Conservation (phyloP, 2,888 invertebrate species). For the Cancer borealis region DNA sequence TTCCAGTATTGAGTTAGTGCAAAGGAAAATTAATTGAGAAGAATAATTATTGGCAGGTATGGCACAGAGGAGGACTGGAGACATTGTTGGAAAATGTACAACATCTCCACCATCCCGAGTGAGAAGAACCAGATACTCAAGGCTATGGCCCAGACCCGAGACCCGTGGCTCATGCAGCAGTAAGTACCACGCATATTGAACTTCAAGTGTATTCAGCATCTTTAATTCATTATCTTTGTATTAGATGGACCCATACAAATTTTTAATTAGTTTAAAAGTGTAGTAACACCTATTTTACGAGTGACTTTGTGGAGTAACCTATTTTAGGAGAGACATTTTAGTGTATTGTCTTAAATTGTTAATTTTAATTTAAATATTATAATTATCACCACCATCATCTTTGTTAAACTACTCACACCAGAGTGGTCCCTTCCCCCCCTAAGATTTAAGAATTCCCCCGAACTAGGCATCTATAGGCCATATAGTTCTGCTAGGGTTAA, state of each 20-base stretch:
- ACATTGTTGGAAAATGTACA: constrained; percentile 87
- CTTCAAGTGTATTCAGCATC: not conserved
- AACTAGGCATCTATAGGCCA: no score
- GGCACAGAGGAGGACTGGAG: constrained; percentile 88
- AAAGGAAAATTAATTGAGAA: not conserved
- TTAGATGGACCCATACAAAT: not conserved
- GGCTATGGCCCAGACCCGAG: constrained; percentile 86
- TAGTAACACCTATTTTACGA: no score
- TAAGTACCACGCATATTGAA: constrained; percentile 79
- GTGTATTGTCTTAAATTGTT: no score
- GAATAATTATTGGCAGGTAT: constrained; percentile 78
- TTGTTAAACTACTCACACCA: no score
- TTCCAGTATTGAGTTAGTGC: not conserved
- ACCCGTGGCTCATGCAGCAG: constrained; percentile 91
- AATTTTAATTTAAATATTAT: no score
- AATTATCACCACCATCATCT: no score
- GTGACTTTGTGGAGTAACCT: no score
- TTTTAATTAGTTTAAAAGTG: no score
- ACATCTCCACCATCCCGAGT: constrained; percentile 85
- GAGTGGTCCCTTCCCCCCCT: no score
- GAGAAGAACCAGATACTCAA: constrained; percentile 87
- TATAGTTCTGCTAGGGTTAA: no score
- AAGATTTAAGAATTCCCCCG: no score
- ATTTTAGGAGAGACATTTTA: no score
- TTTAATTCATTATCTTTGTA: not conserved